These are phyloP conservation scores for Synanthedon formicaeformis DNA, from an alignment of 2,888 invertebrate species.

Conservation along the genomic window DNA sequence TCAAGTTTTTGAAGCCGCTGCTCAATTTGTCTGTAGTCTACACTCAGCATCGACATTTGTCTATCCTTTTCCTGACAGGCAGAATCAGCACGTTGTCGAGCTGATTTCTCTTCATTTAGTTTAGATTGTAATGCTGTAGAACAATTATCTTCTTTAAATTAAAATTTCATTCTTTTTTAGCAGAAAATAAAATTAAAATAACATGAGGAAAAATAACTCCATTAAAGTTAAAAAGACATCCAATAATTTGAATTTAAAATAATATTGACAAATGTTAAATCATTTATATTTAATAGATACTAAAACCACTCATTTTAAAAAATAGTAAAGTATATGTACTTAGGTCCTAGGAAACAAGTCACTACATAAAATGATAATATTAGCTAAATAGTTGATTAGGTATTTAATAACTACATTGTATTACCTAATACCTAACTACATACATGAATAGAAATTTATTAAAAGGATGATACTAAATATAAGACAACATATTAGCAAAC, in stretches of 20 bases:
- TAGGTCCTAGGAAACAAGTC: background rate
- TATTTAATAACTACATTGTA: background rate
- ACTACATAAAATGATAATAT: background rate
- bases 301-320: no score
- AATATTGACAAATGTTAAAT: no score
- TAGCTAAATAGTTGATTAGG: background rate
- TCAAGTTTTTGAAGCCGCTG: slow-evolving; percentile 90
- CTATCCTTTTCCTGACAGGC: slow-evolving; percentile 92
- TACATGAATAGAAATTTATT: background rate
- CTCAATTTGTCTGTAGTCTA: slow-evolving; percentile 95
- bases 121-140: slow-evolving; percentile 88
- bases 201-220: no score
- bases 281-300: no score
- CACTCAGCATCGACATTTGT: slow-evolving; percentile 93
- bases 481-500: slow-evolving; percentile 41
- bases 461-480: background rate
- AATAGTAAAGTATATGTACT: no score
- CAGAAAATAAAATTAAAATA: no score
- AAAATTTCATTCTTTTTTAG: no score
- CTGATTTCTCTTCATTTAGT: slow-evolving; percentile 89
- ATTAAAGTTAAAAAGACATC: no score
- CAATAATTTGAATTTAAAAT: no score
- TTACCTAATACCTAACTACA: background rate
- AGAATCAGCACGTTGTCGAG: slow-evolving; percentile 87
- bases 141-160: background rate